Conservation (phyloP, 2,888 invertebrate species). For the Mesorhabditis spiculigera region DNA sequence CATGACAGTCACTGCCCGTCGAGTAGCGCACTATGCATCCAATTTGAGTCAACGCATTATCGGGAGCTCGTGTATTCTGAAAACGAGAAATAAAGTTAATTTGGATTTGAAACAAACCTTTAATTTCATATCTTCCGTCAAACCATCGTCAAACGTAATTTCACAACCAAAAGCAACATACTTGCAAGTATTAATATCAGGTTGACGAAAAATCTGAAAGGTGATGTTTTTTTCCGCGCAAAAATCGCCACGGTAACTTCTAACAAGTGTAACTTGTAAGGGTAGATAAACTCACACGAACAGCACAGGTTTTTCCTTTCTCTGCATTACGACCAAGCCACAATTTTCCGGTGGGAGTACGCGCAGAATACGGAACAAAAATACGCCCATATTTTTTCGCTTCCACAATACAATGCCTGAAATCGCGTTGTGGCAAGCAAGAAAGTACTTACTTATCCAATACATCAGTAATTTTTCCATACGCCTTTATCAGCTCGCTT, state of each 20-base stretch:
- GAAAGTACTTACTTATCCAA: slow-evolving; percentile 30
- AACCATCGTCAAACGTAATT: slow-evolving; percentile 2
- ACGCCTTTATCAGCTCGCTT: slow-evolving; percentile 20
- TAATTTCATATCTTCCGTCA: slow-evolving; percentile 1
- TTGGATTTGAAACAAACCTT: background rate
- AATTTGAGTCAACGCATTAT: slow-evolving; percentile 6
- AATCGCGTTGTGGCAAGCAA: slow-evolving; percentile 7
- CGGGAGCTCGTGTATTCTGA: background rate
- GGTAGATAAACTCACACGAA: background rate
- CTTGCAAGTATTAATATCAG: slow-evolving; percentile 38
- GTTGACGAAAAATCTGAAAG: slow-evolving; percentile 40
- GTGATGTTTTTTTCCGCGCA: slow-evolving; percentile 11
- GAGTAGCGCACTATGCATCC: slow-evolving; percentile 18
- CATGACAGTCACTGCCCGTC: slow-evolving; percentile 7
- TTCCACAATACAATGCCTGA: slow-evolving; percentile 39
- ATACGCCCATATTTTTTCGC: slow-evolving; percentile 28
- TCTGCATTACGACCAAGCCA: slow-evolving; percentile 41
- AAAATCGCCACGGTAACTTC: background rate
- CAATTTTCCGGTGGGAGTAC: slow-evolving; percentile 18
- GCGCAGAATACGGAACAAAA: slow-evolving; percentile 45
- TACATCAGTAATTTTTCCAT: slow-evolving; percentile 31
- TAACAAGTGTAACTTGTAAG: background rate
- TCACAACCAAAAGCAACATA: slow-evolving; percentile 31
- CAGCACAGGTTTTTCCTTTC: slow-evolving; percentile 14
- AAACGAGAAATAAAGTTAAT: background rate